Conservation (phyloP, 2,113 vertebrate species). For the Semnornis frantzii region DNA sequence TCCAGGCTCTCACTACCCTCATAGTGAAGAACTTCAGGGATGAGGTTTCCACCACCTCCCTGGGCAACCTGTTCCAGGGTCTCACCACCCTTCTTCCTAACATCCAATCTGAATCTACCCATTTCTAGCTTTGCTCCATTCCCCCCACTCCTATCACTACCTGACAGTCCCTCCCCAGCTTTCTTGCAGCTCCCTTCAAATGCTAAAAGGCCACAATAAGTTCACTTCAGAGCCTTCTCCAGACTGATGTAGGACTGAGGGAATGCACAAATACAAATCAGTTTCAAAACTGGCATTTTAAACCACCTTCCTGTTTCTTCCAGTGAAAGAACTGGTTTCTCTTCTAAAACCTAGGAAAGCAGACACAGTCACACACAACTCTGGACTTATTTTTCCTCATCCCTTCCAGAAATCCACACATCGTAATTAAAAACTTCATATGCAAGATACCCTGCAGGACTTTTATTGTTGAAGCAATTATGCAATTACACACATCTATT, state of each 20-base stretch:
- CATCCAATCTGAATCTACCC: too few species aligned
- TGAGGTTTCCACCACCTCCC: too few species aligned
- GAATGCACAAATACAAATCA: not conserved
- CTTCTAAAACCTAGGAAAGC: not conserved
- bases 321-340: not conserved
- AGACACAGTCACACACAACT: not conserved
- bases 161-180: too few species aligned
- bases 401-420: not conserved
- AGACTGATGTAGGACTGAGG: not conserved
- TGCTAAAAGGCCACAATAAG: too few species aligned
- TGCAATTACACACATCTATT: not conserved
- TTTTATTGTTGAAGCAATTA: constrained; percentile 12
- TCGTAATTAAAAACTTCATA: not conserved
- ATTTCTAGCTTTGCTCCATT: too few species aligned
- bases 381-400: not conserved
- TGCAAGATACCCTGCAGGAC: not conserved
- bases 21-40: too few species aligned
- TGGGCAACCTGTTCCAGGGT: too few species aligned
- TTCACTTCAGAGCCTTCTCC: too few species aligned
- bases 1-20: too few species aligned
- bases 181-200: too few species aligned
- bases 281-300: not conserved
- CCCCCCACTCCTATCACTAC: too few species aligned
- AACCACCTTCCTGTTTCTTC: not conserved
- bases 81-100: too few species aligned